Evolutionary conservation across 2,113 vertebrate species (phyloP).

Genomic region (Catharus fuscescens): DNA sequence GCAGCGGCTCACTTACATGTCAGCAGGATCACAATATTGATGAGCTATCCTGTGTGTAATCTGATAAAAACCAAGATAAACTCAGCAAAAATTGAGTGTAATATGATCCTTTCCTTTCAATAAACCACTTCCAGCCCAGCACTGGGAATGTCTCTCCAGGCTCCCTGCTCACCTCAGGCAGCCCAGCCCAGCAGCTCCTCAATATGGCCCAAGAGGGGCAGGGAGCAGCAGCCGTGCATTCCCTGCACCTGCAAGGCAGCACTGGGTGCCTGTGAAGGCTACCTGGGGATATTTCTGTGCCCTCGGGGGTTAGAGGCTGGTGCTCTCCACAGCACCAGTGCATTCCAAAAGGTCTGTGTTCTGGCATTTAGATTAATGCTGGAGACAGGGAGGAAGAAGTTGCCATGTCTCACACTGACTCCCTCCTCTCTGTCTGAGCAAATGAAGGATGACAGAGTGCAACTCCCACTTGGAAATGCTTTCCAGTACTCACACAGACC

Average conservation of each 20-base stretch:
- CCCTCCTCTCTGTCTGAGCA: conserved; percentile 53
- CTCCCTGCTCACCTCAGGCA: background rate
- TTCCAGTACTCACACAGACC: conserved; percentile 16
- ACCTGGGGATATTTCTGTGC: conserved; percentile 74
- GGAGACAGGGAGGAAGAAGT: conserved; percentile 73
- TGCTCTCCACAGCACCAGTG: conserved; percentile 53
- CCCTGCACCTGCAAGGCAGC: background rate
- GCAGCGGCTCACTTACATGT: conserved; percentile 46
- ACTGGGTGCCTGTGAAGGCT: background rate
- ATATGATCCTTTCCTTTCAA: conserved; percentile 50
- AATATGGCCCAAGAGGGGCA: background rate
- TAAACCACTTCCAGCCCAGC: conserved; percentile 14
- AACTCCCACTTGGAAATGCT: conserved; percentile 69
- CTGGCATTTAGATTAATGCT: conserved; percentile 77
- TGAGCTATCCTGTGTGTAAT: conserved; percentile 61
- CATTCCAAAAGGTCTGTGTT: conserved; percentile 73
- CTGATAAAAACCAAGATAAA: conserved; percentile 66
- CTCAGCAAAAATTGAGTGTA: conserved; percentile 64
- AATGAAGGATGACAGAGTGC: conserved; percentile 43
- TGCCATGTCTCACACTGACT: conserved; percentile 51
- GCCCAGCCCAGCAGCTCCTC: background rate
- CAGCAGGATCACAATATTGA: conserved; percentile 69
- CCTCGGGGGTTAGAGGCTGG: conserved; percentile 67
- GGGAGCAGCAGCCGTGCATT: rapidly evolving
- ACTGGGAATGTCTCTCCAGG: background rate